These are phyloP conservation scores for Tinea pellionella DNA, from an alignment of 2,888 invertebrate species.

Conservation along the genomic window DNA sequence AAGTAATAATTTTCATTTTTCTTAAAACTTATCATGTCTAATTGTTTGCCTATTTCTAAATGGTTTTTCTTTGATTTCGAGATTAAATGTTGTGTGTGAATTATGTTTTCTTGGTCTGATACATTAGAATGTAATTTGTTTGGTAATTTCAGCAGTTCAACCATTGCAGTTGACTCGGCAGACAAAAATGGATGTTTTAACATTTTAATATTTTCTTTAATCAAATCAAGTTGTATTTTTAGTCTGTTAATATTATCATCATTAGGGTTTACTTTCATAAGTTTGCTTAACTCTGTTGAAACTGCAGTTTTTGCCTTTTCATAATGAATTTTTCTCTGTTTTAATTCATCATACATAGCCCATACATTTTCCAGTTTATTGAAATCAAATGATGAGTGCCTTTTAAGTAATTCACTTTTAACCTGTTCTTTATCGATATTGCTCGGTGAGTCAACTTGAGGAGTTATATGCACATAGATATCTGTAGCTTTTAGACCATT, in stretches of 20 bases:
- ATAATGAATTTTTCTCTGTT: slow-evolving; percentile 56
- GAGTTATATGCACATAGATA: slow-evolving; percentile 74
- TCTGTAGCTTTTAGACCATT: slow-evolving; percentile 77
- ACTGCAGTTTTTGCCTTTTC: slow-evolving; percentile 64
- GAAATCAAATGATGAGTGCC: slow-evolving; percentile 67
- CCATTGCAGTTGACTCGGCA: slow-evolving; percentile 77
- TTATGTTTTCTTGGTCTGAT: slow-evolving; percentile 49
- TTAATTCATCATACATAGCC: slow-evolving; percentile 70
- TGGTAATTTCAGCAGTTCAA: slow-evolving; percentile 75
- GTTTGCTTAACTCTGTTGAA: slow-evolving; percentile 50
- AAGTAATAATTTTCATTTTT: slow-evolving; percentile 73
- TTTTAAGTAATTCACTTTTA: slow-evolving; percentile 62
- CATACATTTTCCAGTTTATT: slow-evolving; percentile 70
- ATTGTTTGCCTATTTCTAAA: slow-evolving; percentile 62
- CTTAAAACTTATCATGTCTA: slow-evolving; percentile 68
- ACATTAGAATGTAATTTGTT: slow-evolving; percentile 75
- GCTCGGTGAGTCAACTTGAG: slow-evolving; percentile 73
- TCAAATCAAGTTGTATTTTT: slow-evolving; percentile 61
- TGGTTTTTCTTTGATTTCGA: slow-evolving; percentile 55
- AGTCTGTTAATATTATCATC: slow-evolving; percentile 57
- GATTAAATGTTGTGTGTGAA: slow-evolving; percentile 30
- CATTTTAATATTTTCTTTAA: slow-evolving; percentile 74
- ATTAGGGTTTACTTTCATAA: slow-evolving; percentile 43
- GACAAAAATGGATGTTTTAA: slow-evolving; percentile 74
- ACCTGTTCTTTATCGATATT: slow-evolving; percentile 61